A percentile compares a stretch with the other conserved stretches of the same genome.
These are phyloP conservation scores for Thomomys bottae DNA, from an alignment of 2,113 vertebrate genomes.

Conservation along the genomic window DNA sequence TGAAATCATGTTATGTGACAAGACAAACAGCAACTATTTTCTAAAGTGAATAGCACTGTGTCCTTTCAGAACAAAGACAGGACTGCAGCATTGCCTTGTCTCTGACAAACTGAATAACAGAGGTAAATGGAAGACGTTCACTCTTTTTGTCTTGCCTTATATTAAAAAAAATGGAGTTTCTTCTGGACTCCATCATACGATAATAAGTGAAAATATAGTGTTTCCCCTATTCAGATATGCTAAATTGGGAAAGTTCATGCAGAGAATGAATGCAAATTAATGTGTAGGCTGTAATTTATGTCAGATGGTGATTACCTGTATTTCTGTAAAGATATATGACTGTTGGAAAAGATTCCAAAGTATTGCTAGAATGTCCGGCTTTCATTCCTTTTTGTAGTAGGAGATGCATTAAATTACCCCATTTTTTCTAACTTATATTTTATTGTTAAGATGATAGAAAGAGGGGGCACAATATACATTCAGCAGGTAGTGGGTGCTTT, in stretches of 20 bases:
- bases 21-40: constrained; percentile 53
- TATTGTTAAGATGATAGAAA: no score
- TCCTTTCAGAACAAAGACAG: constrained; percentile 59
- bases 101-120: constrained; percentile 42
- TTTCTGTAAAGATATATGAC: background rate
- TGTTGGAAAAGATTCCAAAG: background rate
- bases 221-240: constrained; percentile 5
- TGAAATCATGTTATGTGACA: constrained; percentile 64
- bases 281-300: background rate
- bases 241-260: background rate
- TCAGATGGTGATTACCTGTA: constrained; percentile 17
- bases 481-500: no score
- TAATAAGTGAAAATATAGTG: constrained; percentile 27
- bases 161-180: constrained; percentile 35
- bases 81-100: constrained; percentile 37
- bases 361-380: background rate
- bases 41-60: constrained; percentile 14
- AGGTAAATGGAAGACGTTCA: background rate
- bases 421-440: no score
- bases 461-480: no score
- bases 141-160: constrained; percentile 37
- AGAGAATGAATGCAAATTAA: constrained; percentile 20
- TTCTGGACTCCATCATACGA: constrained; percentile 52
- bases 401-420: background rate
- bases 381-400: constrained; percentile 5